Conservation (phyloP, 2,113 vertebrate species). For the Sebastes schlegelii region DNA sequence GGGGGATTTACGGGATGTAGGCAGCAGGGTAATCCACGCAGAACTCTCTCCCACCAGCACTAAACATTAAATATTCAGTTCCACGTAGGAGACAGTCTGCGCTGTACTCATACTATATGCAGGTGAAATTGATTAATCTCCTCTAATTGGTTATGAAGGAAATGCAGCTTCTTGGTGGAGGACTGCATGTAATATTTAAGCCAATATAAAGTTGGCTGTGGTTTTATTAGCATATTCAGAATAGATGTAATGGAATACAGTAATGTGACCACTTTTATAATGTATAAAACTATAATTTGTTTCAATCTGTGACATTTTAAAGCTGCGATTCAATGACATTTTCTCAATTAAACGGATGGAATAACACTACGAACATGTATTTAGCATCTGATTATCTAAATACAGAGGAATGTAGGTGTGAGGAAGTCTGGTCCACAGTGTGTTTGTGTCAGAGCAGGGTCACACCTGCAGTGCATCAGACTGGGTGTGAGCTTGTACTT, state of each 20-base stretch:
- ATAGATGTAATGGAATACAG: background rate
- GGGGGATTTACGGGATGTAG: constrained; percentile 64
- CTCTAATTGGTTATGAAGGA: constrained; percentile 1
- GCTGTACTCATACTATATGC: background rate
- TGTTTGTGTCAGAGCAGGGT: constrained; percentile 9
- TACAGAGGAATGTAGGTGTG: background rate
- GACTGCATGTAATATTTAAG: background rate
- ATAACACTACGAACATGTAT: background rate
- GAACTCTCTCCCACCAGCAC: constrained; percentile 49
- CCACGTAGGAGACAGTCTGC: constrained; percentile 25
- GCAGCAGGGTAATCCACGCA: constrained; percentile 60
- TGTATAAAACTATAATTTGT: no score
- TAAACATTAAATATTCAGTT: constrained; percentile 68
- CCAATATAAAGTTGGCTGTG: background rate
- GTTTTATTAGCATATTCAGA: background rate
- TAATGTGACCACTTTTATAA: background rate
- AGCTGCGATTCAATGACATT: background rate
- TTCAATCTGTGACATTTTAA: background rate
- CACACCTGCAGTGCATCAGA: constrained; percentile 2
- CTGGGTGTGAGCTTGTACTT: constrained; percentile 44
- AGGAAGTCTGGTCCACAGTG: background rate
- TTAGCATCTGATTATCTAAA: background rate
- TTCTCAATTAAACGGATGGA: background rate
- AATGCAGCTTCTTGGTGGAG: background rate
- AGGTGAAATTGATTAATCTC: constrained; percentile 27